A percentile compares a stretch with the other conserved stretches of the same genome.
Evolutionary conservation across 2,888 invertebrate species (phyloP).

Genomic region (Synergus japonicus): DNA sequence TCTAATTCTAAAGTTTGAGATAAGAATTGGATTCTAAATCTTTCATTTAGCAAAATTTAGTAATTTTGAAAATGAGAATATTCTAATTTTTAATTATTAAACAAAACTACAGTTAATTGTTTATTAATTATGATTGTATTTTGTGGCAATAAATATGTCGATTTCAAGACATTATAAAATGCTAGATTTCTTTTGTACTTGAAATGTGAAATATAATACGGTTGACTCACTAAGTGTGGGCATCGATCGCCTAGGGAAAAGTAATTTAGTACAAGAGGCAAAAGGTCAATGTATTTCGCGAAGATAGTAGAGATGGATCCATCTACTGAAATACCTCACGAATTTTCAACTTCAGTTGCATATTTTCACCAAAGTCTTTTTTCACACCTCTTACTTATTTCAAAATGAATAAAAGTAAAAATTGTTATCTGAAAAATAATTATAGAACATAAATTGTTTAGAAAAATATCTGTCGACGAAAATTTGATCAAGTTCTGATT

Average conservation of each 20-base stretch:
- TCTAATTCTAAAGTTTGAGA: too few species aligned
- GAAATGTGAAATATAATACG: not conserved
- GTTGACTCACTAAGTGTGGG: not conserved
- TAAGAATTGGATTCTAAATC: too few species aligned
- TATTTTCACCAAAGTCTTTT: not conserved
- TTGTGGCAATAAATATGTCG: too few species aligned
- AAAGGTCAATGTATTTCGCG: slow-evolving; percentile 24
- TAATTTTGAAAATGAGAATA: too few species aligned
- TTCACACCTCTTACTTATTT: not conserved
- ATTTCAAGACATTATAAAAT: too few species aligned
- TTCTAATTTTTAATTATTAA: too few species aligned
- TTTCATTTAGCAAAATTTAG: too few species aligned
- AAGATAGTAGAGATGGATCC: slow-evolving; percentile 19
- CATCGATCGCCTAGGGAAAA: slow-evolving; percentile 10
- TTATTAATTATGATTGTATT: too few species aligned
- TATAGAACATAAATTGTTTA: not conserved
- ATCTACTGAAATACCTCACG: not conserved
- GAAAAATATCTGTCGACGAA: not conserved
- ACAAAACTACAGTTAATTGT: too few species aligned
- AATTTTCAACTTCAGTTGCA: not conserved
- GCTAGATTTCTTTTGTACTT: not conserved
- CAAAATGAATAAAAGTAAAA: not conserved
- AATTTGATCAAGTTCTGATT: not conserved
- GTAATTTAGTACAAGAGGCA: not conserved
- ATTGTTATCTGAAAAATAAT: not conserved